Conservation (phyloP, 2,113 vertebrate species). For the Megaleporinus macrocephalus region DNA sequence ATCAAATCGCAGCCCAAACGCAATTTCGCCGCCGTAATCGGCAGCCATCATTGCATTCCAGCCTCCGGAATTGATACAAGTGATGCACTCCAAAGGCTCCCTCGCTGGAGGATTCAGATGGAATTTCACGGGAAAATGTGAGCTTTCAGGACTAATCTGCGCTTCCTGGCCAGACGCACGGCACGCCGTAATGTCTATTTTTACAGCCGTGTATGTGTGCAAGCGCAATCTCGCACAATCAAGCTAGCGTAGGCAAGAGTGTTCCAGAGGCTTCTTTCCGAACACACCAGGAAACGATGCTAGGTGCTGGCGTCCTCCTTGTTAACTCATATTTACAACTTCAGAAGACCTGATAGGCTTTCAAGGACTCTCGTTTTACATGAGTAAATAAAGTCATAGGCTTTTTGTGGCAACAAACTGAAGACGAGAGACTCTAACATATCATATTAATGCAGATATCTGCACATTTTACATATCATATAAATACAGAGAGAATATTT, state of each 20-base stretch:
- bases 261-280: background rate
- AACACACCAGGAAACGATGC: background rate
- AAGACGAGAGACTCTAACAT: too few species aligned
- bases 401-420: too few species aligned
- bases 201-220: background rate
- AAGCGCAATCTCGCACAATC: conserved; percentile 25
- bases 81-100: conserved; percentile 15
- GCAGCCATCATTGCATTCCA: conserved; percentile 21
- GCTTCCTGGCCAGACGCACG: conserved; percentile 7
- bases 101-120: background rate
- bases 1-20: conserved; percentile 41
- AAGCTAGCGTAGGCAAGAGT: conserved; percentile 12
- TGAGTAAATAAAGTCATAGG: too few species aligned
- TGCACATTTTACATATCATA: too few species aligned
- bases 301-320: conserved; percentile 3
- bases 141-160: conserved; percentile 22
- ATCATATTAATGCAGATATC: too few species aligned
- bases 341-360: too few species aligned
- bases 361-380: too few species aligned
- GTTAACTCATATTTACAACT: too few species aligned
- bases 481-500: too few species aligned
- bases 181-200: background rate
- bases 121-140: conserved; percentile 40
- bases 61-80: conserved; percentile 18
- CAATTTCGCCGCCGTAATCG: conserved; percentile 39